Conservation (phyloP, 1,140 invertebrate genomes). For the Muscidifurax raptorellus region DNA sequence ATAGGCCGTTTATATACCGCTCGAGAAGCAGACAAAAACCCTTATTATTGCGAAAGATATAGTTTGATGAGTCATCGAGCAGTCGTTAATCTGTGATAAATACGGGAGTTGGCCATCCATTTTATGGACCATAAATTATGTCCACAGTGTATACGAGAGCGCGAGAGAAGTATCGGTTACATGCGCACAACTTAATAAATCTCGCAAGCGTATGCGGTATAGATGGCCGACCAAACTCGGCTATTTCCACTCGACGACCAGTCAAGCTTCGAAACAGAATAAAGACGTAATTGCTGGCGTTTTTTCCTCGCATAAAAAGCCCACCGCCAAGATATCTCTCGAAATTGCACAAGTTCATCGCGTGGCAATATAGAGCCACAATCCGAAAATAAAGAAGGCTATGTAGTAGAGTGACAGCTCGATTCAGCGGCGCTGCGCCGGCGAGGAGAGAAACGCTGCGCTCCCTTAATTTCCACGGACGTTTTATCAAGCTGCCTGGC, state of each 20-base stretch:
- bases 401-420: background rate
- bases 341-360: background rate
- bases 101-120: background rate
- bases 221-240: background rate
- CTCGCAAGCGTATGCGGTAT: background rate
- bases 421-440: background rate
- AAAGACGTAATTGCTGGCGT: background rate
- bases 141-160: background rate
- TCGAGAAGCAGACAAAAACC: background rate
- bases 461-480: slow-evolving; percentile 32
- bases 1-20: too few species aligned
- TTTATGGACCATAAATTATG: background rate
- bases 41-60: background rate
- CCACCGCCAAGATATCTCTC: too few species aligned
- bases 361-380: background rate
- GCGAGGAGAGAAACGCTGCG: slow-evolving; percentile 12
- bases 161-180: background rate
- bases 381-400: background rate
- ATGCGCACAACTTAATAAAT: background rate
- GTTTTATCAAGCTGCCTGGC: slow-evolving; percentile 24
- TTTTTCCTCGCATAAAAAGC: background rate
- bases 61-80: background rate
- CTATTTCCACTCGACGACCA: background rate
- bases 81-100: background rate
- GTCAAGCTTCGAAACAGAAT: background rate